A percentile compares a stretch with the other conserved stretches of the same genome.
Conservation (phyloP, 1,140 invertebrate genomes). For the Delia radicum region DNA sequence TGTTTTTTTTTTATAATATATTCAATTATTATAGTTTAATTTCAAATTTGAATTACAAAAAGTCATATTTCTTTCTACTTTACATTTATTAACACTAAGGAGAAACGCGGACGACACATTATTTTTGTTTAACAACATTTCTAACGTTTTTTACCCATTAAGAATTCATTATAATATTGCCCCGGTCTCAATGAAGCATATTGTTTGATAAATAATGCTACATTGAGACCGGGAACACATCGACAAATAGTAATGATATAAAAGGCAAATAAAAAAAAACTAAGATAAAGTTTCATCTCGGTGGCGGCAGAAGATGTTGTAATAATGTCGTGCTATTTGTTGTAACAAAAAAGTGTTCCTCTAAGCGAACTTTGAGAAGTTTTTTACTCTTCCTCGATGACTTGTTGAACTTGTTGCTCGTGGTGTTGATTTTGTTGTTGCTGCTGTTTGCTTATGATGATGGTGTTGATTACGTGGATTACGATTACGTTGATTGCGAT, state of each 20-base stretch:
- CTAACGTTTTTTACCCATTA: too few species aligned
- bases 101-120: background rate
- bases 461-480: slow-evolving; percentile 47
- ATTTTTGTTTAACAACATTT: background rate
- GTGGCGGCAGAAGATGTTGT: background rate
- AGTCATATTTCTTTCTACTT: background rate
- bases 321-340: too few species aligned
- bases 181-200: slow-evolving; percentile 1
- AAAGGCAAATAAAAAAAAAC: too few species aligned
- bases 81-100: background rate
- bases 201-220: too few species aligned
- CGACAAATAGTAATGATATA: background rate
- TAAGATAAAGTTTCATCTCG: background rate
- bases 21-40: too few species aligned
- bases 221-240: slow-evolving; percentile 13
- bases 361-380: background rate
- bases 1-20: too few species aligned
- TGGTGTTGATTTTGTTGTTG: slow-evolving; percentile 43
- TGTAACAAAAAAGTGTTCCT: background rate
- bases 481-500: slow-evolving; percentile 47
- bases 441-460: slow-evolving; percentile 44
- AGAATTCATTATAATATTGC: background rate
- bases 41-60: too few species aligned
- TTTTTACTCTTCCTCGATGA: slow-evolving; percentile 29
- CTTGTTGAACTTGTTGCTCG: slow-evolving; percentile 28